These are phyloP conservation scores for Euthynnus affinis DNA, from an alignment of 2,797 vertebrate species.

Conservation along the genomic window DNA sequence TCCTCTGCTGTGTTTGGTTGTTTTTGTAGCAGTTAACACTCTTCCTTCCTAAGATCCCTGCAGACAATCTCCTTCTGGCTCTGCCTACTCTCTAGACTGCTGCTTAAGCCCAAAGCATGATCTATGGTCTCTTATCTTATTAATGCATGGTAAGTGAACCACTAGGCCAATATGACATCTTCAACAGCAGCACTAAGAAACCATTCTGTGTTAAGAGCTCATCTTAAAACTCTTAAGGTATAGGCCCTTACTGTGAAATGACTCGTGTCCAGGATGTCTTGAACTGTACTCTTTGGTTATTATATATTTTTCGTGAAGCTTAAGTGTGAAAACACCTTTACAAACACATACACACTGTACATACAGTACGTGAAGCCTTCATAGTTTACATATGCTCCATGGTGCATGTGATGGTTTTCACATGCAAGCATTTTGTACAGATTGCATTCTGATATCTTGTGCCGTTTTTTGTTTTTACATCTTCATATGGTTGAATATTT, in stretches of 20 bases:
- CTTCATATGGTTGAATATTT: background rate
- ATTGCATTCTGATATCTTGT: background rate
- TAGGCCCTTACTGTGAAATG: constrained; percentile 56
- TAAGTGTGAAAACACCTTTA: background rate
- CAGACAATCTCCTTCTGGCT: constrained; percentile 37
- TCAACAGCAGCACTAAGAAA: constrained; percentile 75
- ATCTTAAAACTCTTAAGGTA: constrained; percentile 75
- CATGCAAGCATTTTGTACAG: background rate
- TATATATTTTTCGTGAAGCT: background rate
- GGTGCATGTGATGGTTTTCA: background rate
- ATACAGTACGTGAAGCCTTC: background rate
- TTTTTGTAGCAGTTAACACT: constrained; percentile 72
- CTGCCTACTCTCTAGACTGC: constrained; percentile 48
- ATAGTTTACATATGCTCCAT: background rate
- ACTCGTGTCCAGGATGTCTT: constrained; percentile 4
- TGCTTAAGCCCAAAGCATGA: constrained; percentile 49
- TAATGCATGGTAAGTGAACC: constrained; percentile 72
- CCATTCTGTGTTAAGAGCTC: constrained; percentile 71
- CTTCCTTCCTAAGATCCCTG: constrained; percentile 39
- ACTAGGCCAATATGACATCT: constrained; percentile 73
- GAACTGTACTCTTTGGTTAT: background rate
- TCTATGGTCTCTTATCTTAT: constrained; percentile 78
- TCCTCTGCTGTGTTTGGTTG: constrained; percentile 78
- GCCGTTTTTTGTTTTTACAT: background rate
- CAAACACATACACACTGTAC: background rate